Base-by-base conservation (phyloP, 2,113 vertebrate genomes). In the Crypturellus undulatus region DNA sequence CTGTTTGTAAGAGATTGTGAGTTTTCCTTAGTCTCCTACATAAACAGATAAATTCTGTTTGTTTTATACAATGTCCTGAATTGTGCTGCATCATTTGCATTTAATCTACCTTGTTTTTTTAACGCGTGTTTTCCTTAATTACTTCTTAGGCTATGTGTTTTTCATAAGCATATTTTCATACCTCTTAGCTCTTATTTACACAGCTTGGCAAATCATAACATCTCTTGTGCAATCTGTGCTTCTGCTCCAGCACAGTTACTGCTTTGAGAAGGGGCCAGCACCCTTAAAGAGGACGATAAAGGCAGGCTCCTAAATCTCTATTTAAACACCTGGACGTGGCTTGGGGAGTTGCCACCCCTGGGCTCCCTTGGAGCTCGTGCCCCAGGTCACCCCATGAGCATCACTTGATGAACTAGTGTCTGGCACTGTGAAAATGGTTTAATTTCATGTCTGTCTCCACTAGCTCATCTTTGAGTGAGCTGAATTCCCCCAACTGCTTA, bases 21-120 rank as follows among this genome's bases (percentile, higher is more conserved):
- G 21, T 67, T 96, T 92, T 91, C 92, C 49, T 70, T 67, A 59
- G 70, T 73, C 51, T 87, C 45, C n/a, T 15, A 36, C 30, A 68
- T 42, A 85, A 71, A 79, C 56, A 90, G 38, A 78, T 82, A 73
- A 86, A 88, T 92, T 76, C 42, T 73, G 56, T 92, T 89, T 92
- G 56, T 93, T 96, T 88, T 86, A n/a, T 65, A 49, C 15, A 34
- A 11, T 63, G 32, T 63, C 87, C 71, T n/a, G 83, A 65, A 34
- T 62, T 80, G 36, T 58, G 34, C 38, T 84, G 59, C 60, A 78
- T 83, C 4, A 62, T 87, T 93, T 95, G 42, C 65, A 79, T 96
- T 94, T 92, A 34, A 64, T 71, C 81, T 90, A 73, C 52, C 70
- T 87, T 77, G 21, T 15, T 77, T 93, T 77, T 11, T 87, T 90